Evolutionary conservation across 2,888 invertebrate genomes (phyloP).

Genomic region (Micoletzkya japonica): DNA sequence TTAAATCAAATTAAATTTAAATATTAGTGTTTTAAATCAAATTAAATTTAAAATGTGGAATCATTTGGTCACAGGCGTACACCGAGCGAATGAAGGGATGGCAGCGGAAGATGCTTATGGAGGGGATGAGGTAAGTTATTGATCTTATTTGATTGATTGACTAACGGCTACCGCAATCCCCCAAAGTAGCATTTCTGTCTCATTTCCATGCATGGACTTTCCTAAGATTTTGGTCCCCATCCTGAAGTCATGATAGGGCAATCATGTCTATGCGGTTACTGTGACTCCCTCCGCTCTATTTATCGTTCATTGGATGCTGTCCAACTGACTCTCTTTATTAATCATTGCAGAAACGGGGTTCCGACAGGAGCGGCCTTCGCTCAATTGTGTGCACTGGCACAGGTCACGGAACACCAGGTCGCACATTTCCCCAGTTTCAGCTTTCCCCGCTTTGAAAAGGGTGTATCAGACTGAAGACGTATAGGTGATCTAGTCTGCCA

Average conservation of each 20-base stretch:
- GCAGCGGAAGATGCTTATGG: slow-evolving; percentile 13
- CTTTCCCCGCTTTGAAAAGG: not conserved
- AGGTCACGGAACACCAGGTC: slow-evolving; percentile 23
- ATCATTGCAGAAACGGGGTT: slow-evolving; percentile 5
- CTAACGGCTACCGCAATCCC: too few species aligned
- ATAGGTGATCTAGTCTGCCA: too few species aligned
- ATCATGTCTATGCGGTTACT: too few species aligned
- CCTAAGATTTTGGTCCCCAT: too few species aligned
- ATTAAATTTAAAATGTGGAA: not conserved
- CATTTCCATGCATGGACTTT: too few species aligned
- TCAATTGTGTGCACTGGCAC: not conserved
- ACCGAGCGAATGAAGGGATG: slow-evolving; percentile 23
- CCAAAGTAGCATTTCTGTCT: too few species aligned
- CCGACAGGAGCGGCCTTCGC: not conserved
- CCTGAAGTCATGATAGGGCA: too few species aligned
- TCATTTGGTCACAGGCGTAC: slow-evolving; percentile 5
- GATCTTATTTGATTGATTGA: not conserved
- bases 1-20: not conserved
- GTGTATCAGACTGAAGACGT: not conserved
- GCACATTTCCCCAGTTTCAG: not conserved
- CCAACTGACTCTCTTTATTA: not conserved
- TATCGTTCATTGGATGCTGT: too few species aligned
- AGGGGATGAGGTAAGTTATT: slow-evolving; percentile 5
- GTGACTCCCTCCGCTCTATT: too few species aligned
- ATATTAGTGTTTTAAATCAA: not conserved